phyloP scores from a whole-genome alignment of 2,113 vertebrate genomes.

The Paedocypris sp. region DNA sequence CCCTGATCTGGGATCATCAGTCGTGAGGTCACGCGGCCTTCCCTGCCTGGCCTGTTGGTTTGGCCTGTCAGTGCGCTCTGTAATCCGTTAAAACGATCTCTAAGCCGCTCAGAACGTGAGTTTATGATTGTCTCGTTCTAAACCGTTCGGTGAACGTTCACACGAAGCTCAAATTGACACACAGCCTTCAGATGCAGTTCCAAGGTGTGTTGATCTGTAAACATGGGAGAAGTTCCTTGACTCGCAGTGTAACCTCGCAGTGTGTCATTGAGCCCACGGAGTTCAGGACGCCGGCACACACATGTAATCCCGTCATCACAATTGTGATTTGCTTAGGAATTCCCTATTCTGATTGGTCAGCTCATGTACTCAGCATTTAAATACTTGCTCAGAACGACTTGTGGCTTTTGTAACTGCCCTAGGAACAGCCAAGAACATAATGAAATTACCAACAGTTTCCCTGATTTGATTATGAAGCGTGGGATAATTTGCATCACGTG shows the following conservation, averaged over 20 bases:
- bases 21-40: not conserved
- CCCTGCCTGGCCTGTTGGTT: slow-evolving; percentile 1
- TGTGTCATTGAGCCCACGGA: slow-evolving; percentile 4
- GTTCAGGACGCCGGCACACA: not conserved
- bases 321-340: too few species aligned
- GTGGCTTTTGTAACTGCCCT: too few species aligned
- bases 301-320: too few species aligned
- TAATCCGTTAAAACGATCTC: slow-evolving; percentile 41
- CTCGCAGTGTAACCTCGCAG: not conserved
- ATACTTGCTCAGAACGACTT: too few species aligned
- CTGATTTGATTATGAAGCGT: too few species aligned
- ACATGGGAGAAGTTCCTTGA: slow-evolving; percentile 13
- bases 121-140: slow-evolving; percentile 5
- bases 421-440: too few species aligned
- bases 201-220: slow-evolving; percentile 7
- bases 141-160: not conserved
- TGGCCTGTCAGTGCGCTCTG: slow-evolving; percentile 15
- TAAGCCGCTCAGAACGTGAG: slow-evolving; percentile 20
- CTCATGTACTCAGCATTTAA: too few species aligned
- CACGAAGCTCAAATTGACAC: not conserved
- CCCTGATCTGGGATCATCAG: slow-evolving; percentile 9
- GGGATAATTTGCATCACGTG: too few species aligned
- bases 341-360: too few species aligned
- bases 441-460: too few species aligned
- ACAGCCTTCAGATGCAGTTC: not conserved